Evolutionary conservation across 2,797 vertebrate genomes (phyloP), one percentile per base, ranked within the genome.

Genomic region (Galago senegalensis): DNA sequence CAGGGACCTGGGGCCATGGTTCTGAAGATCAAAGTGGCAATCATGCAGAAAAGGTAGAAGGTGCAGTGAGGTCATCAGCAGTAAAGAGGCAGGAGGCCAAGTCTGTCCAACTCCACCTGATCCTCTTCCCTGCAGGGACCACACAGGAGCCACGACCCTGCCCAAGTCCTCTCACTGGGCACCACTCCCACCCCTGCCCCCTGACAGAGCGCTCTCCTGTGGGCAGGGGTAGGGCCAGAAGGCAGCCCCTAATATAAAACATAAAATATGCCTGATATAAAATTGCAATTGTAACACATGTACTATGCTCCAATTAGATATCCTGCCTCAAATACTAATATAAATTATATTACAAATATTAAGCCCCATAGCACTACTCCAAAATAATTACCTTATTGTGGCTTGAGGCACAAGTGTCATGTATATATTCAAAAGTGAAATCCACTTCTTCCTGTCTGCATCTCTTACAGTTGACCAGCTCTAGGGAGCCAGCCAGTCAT

Each of bases 81-180:
- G 21, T 56, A 5, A 29, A 29, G 60, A 63, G 37, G n/a, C 7
- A 34, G 18, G 12, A 49, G 4, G n/a, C 21, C 27, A 21, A 12
- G 43, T 12, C 53, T 37, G 70, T 58, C 0, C 0, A 1, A 23
- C 40, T 12, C 25, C 40, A 2, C 3, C 53, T 1, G 11, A 37
- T 27, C 1, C 7, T 23, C 7, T 16, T 53, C 16, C 79, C 40
- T 65, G 2, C 4, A 76, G n/a, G n/a, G 29, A 3, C 0, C 14
- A 31, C 23, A 5, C 3, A 0, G 6, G 61, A 46, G 67, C 29
- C 53, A 7, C 7, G 7, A 25, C 3, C 2, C 21, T 5, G 17
- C 21, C 29, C 16, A 2, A 1, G 31, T n/a, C 65, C n/a, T 27
- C 43, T 29, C 1, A 29, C 23, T 11, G 5, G 31, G 40, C 58